Conservation (phyloP, 2,113 vertebrate genomes). For the Aramus guarauna region DNA sequence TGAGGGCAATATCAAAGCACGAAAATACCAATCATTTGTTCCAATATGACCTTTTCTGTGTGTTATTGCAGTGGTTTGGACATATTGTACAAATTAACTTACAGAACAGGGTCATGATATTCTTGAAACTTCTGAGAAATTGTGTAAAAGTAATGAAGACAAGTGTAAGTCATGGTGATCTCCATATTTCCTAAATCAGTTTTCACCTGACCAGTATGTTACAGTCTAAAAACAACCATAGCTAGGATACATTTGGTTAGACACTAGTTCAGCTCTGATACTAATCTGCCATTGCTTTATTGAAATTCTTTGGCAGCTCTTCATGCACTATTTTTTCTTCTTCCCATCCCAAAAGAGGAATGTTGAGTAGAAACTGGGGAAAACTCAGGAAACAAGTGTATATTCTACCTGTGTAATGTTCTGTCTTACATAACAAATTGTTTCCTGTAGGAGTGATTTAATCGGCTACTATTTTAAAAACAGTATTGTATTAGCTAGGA, state of each 20-base stretch:
- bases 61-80: background rate
- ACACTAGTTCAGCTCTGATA: background rate
- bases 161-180: background rate
- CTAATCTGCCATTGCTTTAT: background rate
- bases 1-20: background rate
- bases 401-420: background rate
- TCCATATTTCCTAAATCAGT: background rate
- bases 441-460: background rate
- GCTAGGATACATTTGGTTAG: background rate
- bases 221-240: background rate
- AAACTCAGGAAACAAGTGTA: background rate
- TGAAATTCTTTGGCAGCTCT: background rate
- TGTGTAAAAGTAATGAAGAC: background rate
- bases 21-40: background rate
- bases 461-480: background rate
- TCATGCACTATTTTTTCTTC: background rate
- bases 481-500: background rate
- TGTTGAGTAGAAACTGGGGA: background rate
- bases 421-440: background rate
- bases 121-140: background rate
- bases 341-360: rapidly evolving
- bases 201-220: background rate
- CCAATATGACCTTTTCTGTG: background rate
- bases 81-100: background rate
- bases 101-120: background rate